phyloP scores from a whole-genome alignment of 1,140 invertebrate genomes.

The Thalassaphorura encarpata region DNA sequence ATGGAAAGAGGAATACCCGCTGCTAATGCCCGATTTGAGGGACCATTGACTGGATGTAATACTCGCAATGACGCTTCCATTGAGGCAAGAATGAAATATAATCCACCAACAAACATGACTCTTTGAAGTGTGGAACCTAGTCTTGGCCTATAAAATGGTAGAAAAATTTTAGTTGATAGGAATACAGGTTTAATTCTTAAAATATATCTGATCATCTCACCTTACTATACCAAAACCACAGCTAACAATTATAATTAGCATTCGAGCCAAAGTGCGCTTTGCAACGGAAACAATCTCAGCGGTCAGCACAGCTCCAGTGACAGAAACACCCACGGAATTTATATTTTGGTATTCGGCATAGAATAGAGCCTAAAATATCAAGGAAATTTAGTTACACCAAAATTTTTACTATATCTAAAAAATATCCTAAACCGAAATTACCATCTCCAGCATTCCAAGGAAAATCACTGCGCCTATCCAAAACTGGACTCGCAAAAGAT shows the following conservation, averaged over 20 bases:
- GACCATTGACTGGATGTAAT: conserved; percentile 53
- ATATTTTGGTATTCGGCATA: conserved; percentile 77
- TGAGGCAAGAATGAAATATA: conserved; percentile 73
- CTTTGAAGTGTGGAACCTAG: conserved; percentile 74
- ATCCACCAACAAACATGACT: conserved; percentile 64
- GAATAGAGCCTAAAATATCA: conserved; percentile 58
- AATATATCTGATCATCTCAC: conserved; percentile 43
- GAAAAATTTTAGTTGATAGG: conserved; percentile 20
- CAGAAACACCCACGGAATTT: conserved; percentile 59
- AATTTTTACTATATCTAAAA: not conserved
- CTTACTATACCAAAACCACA: conserved; percentile 93
- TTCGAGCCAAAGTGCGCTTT: conserved; percentile 78
- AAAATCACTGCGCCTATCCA: conserved; percentile 87
- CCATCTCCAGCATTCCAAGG: conserved; percentile 68
- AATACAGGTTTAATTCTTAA: conserved; percentile 1
- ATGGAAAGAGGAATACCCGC: conserved; percentile 62
- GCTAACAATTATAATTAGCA: conserved; percentile 87
- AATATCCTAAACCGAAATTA: conserved; percentile 12
- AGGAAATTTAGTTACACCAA: not conserved
- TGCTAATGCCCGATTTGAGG: conserved; percentile 55
- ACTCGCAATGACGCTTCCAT: conserved; percentile 71
- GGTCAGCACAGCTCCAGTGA: conserved; percentile 57
- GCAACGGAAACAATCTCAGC: conserved; percentile 81
- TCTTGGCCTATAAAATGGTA: conserved; percentile 61
- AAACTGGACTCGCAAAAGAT: conserved; percentile 85